Evolutionary conservation across 2,888 invertebrate genomes (phyloP).

Genomic region (Melieria picta): DNA sequence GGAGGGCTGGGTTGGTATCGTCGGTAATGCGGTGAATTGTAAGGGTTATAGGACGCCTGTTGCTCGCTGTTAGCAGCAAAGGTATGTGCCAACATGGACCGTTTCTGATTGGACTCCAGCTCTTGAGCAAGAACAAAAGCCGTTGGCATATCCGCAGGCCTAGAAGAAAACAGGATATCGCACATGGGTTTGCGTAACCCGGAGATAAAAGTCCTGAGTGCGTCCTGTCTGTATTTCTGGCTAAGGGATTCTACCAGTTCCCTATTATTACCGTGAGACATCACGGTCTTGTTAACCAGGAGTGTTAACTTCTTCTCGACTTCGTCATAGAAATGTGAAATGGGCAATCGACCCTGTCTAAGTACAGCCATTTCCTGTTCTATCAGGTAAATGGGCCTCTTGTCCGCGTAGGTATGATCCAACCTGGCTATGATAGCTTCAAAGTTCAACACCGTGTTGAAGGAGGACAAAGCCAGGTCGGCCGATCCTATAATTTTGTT

Average conservation of each 20-base stretch:
- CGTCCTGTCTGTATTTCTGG: constrained; percentile 27
- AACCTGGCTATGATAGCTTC: constrained; percentile 27
- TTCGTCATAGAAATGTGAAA: constrained; percentile 30
- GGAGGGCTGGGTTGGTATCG: too few relatives aligned
- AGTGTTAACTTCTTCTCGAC: constrained; percentile 33
- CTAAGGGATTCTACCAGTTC: constrained; percentile 12
- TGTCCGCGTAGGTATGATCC: constrained; percentile 31
- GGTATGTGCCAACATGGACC: too few relatives aligned
- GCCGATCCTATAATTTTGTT: constrained; percentile 9
- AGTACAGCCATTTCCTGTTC: constrained; percentile 23
- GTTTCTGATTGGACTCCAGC: too few relatives aligned
- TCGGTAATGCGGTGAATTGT: too few relatives aligned
- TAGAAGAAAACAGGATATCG: constrained; percentile 19
- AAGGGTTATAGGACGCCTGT: too few relatives aligned
- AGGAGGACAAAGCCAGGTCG: constrained; percentile 5
- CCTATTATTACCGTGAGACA: constrained; percentile 7
- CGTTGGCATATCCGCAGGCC: constrained; percentile 6
- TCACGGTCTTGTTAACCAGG: constrained; percentile 29
- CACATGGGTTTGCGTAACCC: constrained; percentile 20
- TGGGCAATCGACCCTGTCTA: constrained; percentile 24
- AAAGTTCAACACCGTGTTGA: constrained; percentile 31
- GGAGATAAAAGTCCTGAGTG: constrained; percentile 26
- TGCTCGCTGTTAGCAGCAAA: too few relatives aligned
- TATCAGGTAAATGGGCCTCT: constrained; percentile 31
- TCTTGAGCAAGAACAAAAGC: constrained; percentile 11